Evolutionary conservation across 2,888 invertebrate species (phyloP), one percentile per base, ranked within the genome.

Genomic region (Epinotia bilunana): DNA sequence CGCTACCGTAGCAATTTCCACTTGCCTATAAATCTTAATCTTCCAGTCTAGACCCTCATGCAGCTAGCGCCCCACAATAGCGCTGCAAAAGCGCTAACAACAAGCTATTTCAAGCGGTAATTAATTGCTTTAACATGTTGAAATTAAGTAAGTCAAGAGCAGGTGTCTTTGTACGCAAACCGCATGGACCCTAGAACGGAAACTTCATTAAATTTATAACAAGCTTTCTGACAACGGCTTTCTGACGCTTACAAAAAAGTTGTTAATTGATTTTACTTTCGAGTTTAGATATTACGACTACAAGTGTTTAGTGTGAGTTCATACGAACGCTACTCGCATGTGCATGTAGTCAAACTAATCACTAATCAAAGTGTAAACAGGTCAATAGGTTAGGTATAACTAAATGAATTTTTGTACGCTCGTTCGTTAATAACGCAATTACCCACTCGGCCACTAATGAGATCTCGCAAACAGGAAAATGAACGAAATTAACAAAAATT

Each of bases 121-220:
- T 75, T 75, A 72, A 75, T 75, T 72, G 71, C 75, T 72, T 72
- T 67, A 61, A 75, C 71, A 75, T 75, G 72, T 72, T 62, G 62
- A 28, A 63, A 69, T 71, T 72, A 72, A 75, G 75, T 72, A 72
- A 75, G 75, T 72, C 75, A 75, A 75, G 72, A 67, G 72, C 75
- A 75, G 75, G 72, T 75, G 74, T 75, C 74, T 71, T 74, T 74
- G 71, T 75, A 67, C 67, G 57, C 46, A 43, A 43, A 75, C 75
- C 74, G 39, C 74, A 55, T 23, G 61, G 46, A 57, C 43, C 33
- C 28, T 39, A 55, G 63, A 67, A 18, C 57, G 72, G 7, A 57
- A 62, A 75, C 60, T 75, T 75, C 67, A 67, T 75, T 72, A 71
- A 71, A 65, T 71, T 74, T 69, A 67, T 72, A 75, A 75, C 72